Conservation (phyloP, 2,797 vertebrate species). For the Muraenolepis orangiensis region DNA sequence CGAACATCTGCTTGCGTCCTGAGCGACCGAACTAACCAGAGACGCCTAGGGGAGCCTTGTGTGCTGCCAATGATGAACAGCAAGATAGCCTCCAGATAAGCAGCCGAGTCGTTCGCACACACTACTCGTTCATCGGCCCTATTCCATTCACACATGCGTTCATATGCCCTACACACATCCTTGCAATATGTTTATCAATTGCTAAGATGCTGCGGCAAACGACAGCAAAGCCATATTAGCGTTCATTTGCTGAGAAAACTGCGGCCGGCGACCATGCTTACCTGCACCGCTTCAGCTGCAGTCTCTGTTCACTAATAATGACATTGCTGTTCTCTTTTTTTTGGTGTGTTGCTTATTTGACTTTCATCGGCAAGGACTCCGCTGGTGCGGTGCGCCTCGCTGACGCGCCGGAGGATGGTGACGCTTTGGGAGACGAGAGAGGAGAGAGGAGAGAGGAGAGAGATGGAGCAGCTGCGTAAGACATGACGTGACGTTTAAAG, state of each 20-base stretch:
- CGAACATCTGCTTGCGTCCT: constrained; percentile 51
- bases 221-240: background rate
- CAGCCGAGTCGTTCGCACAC: background rate
- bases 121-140: background rate
- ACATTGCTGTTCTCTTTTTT: constrained; percentile 22
- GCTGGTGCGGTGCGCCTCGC: constrained; percentile 49
- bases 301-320: constrained; percentile 16
- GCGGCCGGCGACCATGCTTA: constrained; percentile 38
- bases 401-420: constrained; percentile 34
- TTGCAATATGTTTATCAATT: constrained; percentile 20
- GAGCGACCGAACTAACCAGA: constrained; percentile 46
- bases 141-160: constrained; percentile 17
- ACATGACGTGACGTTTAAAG: constrained; percentile 53
- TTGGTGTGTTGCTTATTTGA: constrained; percentile 28
- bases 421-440: constrained; percentile 18
- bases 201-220: background rate
- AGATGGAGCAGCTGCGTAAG: constrained; percentile 31
- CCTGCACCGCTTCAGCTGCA: constrained; percentile 40
- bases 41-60: background rate
- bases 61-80: background rate
- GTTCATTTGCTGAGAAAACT: background rate
- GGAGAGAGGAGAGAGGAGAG: constrained; percentile 13
- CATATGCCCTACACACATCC: constrained; percentile 6
- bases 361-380: constrained; percentile 46
- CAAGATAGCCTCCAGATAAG: background rate